These are phyloP conservation scores for Myrmecobius fasciatus DNA, from an alignment of 2,113 vertebrate genomes.

Conservation along the genomic window DNA sequence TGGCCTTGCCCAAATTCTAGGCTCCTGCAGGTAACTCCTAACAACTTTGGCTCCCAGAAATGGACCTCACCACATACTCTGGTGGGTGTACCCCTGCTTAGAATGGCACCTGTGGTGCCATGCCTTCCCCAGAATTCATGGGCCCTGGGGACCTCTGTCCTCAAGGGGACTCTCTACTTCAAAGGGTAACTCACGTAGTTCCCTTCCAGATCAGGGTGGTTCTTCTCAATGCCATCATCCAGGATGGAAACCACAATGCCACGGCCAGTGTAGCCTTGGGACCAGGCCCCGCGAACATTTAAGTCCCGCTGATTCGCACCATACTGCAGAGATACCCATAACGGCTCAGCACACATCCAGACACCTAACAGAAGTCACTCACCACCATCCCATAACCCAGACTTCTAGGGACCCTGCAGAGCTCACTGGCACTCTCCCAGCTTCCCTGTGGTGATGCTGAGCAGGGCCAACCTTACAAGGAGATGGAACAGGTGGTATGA, in stretches of 20 bases:
- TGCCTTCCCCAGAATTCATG: not conserved
- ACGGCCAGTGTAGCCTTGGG: conserved; percentile 93
- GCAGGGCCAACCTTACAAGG: not conserved
- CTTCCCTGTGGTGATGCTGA: not conserved
- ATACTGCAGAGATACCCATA: conserved; percentile 82
- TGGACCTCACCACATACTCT: not conserved
- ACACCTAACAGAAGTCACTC: rapidly evolving
- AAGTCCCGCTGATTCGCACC: conserved; percentile 92
- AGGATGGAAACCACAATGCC: conserved; percentile 98
- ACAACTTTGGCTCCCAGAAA: too few relatives aligned
- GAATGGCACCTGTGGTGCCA: not conserved
- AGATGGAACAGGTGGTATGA: not conserved
- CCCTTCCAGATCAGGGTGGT: conserved; percentile 94
- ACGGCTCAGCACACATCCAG: not conserved
- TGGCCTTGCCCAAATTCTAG: not conserved
- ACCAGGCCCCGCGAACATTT: conserved; percentile 95
- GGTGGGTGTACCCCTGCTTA: rapidly evolving
- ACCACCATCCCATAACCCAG: not conserved
- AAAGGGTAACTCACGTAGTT: conserved; percentile 92
- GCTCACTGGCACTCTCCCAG: not conserved
- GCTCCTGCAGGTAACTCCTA: not conserved
- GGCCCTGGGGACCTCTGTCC: not conserved
- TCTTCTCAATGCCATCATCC: conserved; percentile 98
- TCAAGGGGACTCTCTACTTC: not conserved
- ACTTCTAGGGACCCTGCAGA: not conserved